Evolutionary conservation across 2,888 invertebrate species (phyloP), one percentile per base, ranked within the genome.

Genomic region (Morinoia aosen): DNA sequence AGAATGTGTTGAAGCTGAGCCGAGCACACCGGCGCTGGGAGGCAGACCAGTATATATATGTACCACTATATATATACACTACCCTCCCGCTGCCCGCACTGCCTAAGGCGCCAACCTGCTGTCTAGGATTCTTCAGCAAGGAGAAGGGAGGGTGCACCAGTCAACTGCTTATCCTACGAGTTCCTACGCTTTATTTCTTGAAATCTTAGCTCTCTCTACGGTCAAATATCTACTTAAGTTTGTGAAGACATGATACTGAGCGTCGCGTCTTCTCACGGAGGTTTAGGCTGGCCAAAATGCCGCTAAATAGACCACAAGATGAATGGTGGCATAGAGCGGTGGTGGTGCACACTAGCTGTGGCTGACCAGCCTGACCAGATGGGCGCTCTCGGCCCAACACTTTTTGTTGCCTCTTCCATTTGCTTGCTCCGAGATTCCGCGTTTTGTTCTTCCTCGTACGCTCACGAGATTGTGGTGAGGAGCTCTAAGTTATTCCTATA

Each of bases 281-380:
- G 8, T 33, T 16, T 33, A 33, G 19, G 76, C 25, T 76, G 25
- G 0, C 25, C 16, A 76, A 76, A 76, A 33, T 76, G 33, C 76
- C 25, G 76, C 25, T 76, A 76, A 76, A 76, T 33, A 76, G 76
- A 76, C 25, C 76, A 76, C 19, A 33, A 76, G 76, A 76, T 76
- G 76, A 76, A 76, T 76, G 76, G 76, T 76, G 76, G 76, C 25
- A 76, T 25, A 76, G 76, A 8, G 76, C 25, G 76, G 25, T 76
- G 76, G 76, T 76, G 76, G 48, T 33, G 25, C 76, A 76, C 25
- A 33, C 76, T 16, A 1, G 76, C 76, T 76, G 48, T 48, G 5
- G 64, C 90, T 90, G 90, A 90, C 90, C 40, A 40, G 90, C 11
- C 90, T 40, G 90, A 33, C 90, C 90, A 90, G 90, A 90, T 90